Evolutionary conservation across 2,888 invertebrate genomes (phyloP).

Genomic region (Yponomeuta evonymella): DNA sequence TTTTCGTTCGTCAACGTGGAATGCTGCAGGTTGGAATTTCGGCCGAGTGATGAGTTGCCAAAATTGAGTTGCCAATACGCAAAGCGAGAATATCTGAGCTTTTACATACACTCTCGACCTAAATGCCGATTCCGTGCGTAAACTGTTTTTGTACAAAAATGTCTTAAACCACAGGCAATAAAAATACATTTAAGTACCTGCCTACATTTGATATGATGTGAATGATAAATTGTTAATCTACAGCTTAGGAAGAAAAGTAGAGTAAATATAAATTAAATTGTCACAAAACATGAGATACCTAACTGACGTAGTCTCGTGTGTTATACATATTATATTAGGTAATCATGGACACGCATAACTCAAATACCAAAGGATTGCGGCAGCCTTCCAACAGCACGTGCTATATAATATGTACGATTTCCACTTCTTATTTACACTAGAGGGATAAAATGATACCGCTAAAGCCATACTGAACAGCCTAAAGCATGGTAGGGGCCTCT

Average conservation of each 20-base stretch:
- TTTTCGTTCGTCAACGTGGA: constrained; percentile 13
- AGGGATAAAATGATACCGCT: neutral
- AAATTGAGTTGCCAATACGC: constrained; percentile 15
- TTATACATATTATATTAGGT: neutral
- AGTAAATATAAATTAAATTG: neutral
- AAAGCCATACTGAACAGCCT: constrained; percentile 4
- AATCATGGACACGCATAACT: neutral
- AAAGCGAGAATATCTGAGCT: neutral
- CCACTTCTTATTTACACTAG: neutral
- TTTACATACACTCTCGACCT: neutral
- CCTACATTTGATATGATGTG: neutral
- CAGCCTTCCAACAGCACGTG: neutral
- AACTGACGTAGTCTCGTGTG: neutral
- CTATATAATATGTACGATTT: neutral
- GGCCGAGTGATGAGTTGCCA: constrained; percentile 12
- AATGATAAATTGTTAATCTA: neutral
- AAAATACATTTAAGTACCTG: neutral
- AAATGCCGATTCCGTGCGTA: neutral
- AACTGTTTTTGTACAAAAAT: neutral
- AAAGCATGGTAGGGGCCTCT: neutral
- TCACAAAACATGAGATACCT: neutral
- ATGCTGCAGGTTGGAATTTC: constrained; percentile 13
- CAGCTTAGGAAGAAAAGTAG: neutral
- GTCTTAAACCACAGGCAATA: neutral
- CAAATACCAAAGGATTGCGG: constrained; percentile 1